Conservation (phyloP, 2,888 invertebrate species). For the Atrina japonica region DNA sequence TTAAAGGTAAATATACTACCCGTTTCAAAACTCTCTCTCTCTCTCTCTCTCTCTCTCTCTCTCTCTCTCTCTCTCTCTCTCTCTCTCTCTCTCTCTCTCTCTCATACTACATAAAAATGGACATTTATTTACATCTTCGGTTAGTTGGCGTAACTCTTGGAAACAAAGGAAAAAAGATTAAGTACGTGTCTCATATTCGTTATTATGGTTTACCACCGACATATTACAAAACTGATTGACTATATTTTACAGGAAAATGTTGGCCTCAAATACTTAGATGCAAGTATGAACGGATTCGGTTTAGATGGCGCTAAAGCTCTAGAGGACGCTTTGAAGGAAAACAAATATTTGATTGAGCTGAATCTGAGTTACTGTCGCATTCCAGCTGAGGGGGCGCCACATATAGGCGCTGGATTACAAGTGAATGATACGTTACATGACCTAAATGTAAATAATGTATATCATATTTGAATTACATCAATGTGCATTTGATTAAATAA, state of each 20-base stretch:
- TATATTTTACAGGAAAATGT: conserved; percentile 74
- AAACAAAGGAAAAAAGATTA: no score
- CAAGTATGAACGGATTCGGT: conserved; percentile 77
- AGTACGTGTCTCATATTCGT: no score
- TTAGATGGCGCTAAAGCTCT: conserved; percentile 71
- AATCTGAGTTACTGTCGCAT: conserved; percentile 77
- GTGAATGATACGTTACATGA: conserved; percentile 70
- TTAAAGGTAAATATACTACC: conserved; percentile 60
- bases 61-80: background rate
- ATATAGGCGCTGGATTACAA: conserved; percentile 69
- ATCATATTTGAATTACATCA: background rate
- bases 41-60: background rate
- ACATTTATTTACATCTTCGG: no score
- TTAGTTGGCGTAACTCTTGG: no score
- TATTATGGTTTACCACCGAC: no score
- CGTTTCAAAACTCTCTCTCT: background rate
- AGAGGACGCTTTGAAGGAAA: conserved; percentile 72
- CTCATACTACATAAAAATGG: no score
- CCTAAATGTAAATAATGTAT: conserved; percentile 66
- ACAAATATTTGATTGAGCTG: conserved; percentile 73
- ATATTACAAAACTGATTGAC: no score
- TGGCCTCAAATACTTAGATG: conserved; percentile 71
- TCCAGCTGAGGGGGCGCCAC: conserved; percentile 66
- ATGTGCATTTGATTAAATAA: no score
- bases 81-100: background rate